Percentiles rank a stretch among this genome's conserved stretches.
phyloP scores from a whole-genome alignment of 2,888 invertebrate species.

The Dolichomitus sp. region DNA sequence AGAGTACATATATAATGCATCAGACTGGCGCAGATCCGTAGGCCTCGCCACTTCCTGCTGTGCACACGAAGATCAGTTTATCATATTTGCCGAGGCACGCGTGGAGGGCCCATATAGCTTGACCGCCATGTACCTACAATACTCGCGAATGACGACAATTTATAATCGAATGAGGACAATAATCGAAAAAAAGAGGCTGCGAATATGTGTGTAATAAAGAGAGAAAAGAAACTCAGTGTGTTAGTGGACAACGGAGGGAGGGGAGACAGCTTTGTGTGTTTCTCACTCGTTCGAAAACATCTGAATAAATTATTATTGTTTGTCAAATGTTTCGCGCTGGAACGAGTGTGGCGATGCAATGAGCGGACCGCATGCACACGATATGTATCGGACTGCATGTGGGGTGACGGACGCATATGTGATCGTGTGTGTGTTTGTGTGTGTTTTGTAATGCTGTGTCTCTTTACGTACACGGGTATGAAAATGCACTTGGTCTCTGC shows the following conservation, averaged over 20 bases:
- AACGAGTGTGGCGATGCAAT: conserved; percentile 70
- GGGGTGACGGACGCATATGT: conserved; percentile 13
- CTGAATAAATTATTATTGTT: conserved; percentile 86
- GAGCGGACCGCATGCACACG: conserved; percentile 24
- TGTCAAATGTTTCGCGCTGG: conserved; percentile 82
- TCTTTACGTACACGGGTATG: not conserved
- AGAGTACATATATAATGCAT: conserved; percentile 11
- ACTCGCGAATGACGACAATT: conserved; percentile 36
- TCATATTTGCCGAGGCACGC: conserved; percentile 43
- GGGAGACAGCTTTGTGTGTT: conserved; percentile 42
- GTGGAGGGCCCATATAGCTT: not conserved
- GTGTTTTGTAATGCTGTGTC: conserved; percentile 34
- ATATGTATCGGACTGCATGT: conserved; percentile 28
- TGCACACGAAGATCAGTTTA: conserved; percentile 50
- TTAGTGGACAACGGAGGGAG: not conserved
- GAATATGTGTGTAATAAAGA: not conserved
- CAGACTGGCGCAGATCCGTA: conserved; percentile 24
- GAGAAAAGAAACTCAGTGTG: conserved; percentile 2
- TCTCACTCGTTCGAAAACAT: conserved; percentile 80
- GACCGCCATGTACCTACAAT: conserved; percentile 3
- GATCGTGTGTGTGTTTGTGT: conserved; percentile 27
- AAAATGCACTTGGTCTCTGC: conserved; percentile 54
- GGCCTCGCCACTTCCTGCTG: conserved; percentile 50
- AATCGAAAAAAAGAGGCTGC: conserved; percentile 22
- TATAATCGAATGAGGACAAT: conserved; percentile 11